These are phyloP conservation scores for Camelus dromedarius DNA, from an alignment of 2,113 vertebrate species.

Conservation along the genomic window DNA sequence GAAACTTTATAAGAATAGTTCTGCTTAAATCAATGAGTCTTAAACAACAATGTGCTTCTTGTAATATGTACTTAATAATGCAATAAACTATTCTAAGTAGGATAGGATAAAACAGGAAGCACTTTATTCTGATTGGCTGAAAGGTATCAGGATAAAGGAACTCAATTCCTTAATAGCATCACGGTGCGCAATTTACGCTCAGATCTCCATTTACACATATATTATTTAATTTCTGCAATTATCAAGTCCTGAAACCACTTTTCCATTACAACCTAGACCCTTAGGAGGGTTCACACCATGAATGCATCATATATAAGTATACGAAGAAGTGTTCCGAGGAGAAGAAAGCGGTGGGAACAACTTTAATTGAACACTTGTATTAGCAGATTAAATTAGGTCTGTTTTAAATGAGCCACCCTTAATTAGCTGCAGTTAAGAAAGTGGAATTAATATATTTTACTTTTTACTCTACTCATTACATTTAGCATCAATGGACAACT, in stretches of 20 bases:
- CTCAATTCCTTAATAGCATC: constrained; percentile 47
- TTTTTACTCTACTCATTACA: constrained; percentile 52
- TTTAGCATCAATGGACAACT: constrained; percentile 65
- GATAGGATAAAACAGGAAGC: constrained; percentile 73
- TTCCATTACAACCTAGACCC: constrained; percentile 63
- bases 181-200: neutral
- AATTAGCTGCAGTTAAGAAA: constrained; percentile 71
- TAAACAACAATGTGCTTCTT: constrained; percentile 84
- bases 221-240: constrained; percentile 76
- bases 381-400: constrained; percentile 76
- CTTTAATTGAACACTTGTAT: constrained; percentile 78
- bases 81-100: constrained; percentile 81
- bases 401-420: constrained; percentile 70
- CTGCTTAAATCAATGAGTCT: constrained; percentile 83
- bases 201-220: constrained; percentile 60
- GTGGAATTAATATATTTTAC: constrained; percentile 68
- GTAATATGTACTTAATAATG: constrained; percentile 81
- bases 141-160: constrained; percentile 13
- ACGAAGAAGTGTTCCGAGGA: constrained; percentile 44
- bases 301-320: constrained; percentile 51
- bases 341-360: constrained; percentile 58
- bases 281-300: constrained; percentile 38
- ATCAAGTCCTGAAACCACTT: constrained; percentile 51
- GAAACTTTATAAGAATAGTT: constrained; percentile 83
- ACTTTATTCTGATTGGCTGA: constrained; percentile 68